These are phyloP conservation scores for Ciconia boyciana DNA, from an alignment of 2,113 vertebrate genomes.

Conservation along the genomic window DNA sequence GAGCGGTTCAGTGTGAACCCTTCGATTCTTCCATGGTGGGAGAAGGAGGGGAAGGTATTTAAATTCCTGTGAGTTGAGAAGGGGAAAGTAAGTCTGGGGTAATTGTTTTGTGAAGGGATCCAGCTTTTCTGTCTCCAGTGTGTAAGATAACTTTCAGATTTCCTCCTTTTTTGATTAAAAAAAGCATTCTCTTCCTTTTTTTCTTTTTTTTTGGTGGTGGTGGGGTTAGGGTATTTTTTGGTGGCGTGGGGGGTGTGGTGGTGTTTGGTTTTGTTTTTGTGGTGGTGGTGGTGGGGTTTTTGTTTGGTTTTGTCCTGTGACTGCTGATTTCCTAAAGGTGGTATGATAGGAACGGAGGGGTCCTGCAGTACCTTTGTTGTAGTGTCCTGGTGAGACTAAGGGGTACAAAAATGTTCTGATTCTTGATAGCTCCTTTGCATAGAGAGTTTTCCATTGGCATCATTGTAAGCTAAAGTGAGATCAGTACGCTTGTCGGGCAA, in stretches of 20 bases:
- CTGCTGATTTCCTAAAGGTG: background rate
- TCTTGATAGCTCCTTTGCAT: background rate
- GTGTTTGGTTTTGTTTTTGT: no score
- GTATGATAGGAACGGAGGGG: background rate
- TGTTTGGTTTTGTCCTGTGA: background rate
- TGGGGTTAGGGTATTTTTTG: no score
- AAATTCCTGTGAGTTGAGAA: background rate
- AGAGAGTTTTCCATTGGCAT: background rate
- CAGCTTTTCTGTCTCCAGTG: background rate
- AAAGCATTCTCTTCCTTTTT: background rate
- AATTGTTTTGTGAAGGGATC: background rate
- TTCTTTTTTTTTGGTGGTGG: no score
- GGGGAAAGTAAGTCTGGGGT: background rate
- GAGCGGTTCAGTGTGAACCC: background rate
- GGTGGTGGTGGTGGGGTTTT: no score
- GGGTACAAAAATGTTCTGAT: background rate
- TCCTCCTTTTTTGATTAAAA: background rate
- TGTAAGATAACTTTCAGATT: background rate
- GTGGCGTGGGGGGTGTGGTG: no score
- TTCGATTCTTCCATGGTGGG: accelerated
- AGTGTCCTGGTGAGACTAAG: background rate
- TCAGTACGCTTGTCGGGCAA: background rate
- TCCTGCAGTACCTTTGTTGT: background rate
- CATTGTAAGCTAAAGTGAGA: accelerated
- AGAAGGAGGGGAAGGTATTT: background rate